Base-by-base conservation (phyloP, 2,888 invertebrate species). In the Lissocephala sabroskyi region DNA sequence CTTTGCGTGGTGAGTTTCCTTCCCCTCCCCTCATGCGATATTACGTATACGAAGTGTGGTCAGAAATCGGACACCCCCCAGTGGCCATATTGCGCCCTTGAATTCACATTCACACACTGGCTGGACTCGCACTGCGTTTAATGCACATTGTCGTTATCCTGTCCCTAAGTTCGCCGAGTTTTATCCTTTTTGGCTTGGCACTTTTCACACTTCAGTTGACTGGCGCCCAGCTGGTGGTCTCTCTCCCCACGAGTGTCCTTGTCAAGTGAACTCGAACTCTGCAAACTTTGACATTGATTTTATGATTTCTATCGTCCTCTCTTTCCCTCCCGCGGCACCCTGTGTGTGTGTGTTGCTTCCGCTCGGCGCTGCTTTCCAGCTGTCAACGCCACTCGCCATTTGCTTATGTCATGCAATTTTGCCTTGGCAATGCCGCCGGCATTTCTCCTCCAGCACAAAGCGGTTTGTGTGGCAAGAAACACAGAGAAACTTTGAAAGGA, bases 231-330 rank as follows among this genome's bases (percentile, higher is more conserved):
- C 19, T 19, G 37, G 37, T 10, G 16, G 11, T 18, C 19, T 37
- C 10, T 19, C 19, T 11, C 10, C 30, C 18, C 39, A 16, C 14
- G 39, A 32, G 52, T 73, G 68, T 68, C 68, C 77, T 76, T 76
- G 74, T 41, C 54, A 35, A 49, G 43, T 65, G 55, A 59, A 56
- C 63, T 47, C 51, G 55, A 59, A 56, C 63, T 47, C 51, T 56
- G 52, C 68, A 60, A 55, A 60, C 54, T 54, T 64, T 75, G 78
- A 78, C 73, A 73, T 73, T 73, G 73, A 73, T 75, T 67, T 64
- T 52, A 49, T 51, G 43, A 23, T 23, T n/a, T n/a, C 23, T 23
- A 23, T 23, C n/a, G n/a, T n/a, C n/a, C n/a, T 23, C 23, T 23
- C 23, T 23, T 7, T 23, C 23, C 3, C 23, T 23, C 23, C 23